phyloP scores from a whole-genome alignment of 2,888 invertebrate genomes.

The Brenthis daphne region DNA sequence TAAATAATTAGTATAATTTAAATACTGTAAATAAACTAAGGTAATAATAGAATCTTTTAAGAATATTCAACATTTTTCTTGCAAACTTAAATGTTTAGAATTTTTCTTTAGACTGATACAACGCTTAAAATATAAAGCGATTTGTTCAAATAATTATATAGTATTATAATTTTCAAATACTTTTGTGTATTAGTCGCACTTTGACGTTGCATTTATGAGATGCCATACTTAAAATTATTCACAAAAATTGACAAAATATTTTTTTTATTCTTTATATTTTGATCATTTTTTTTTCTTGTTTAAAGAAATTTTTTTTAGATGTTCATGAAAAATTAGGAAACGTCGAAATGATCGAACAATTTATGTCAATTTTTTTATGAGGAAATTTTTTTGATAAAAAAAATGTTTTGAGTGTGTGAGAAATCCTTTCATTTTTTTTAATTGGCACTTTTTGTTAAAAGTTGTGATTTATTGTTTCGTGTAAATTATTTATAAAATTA shows the following conservation, averaged over 20 bases:
- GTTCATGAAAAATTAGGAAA: too few relatives aligned
- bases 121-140: neutral
- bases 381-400: too few relatives aligned
- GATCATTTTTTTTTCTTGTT: too few relatives aligned
- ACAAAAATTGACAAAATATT: neutral
- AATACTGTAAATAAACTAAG: constrained; percentile 24
- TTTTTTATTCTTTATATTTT: neutral
- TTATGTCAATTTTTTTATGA: too few relatives aligned
- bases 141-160: neutral
- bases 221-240: constrained; percentile 18
- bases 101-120: constrained; percentile 21
- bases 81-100: neutral
- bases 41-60: constrained; percentile 12
- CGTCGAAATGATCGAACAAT: too few relatives aligned
- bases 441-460: neutral
- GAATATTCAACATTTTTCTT: constrained; percentile 7
- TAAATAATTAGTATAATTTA: constrained; percentile 22
- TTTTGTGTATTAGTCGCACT: constrained; percentile 4
- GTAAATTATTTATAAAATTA: constrained; percentile 28
- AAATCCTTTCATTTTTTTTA: neutral
- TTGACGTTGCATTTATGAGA: constrained; percentile 29
- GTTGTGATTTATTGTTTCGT: constrained; percentile 6
- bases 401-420: neutral
- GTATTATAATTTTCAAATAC: neutral
- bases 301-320: too few relatives aligned